Evolutionary conservation across 2,888 invertebrate genomes (phyloP).

Genomic region (Ophion ellenae): DNA sequence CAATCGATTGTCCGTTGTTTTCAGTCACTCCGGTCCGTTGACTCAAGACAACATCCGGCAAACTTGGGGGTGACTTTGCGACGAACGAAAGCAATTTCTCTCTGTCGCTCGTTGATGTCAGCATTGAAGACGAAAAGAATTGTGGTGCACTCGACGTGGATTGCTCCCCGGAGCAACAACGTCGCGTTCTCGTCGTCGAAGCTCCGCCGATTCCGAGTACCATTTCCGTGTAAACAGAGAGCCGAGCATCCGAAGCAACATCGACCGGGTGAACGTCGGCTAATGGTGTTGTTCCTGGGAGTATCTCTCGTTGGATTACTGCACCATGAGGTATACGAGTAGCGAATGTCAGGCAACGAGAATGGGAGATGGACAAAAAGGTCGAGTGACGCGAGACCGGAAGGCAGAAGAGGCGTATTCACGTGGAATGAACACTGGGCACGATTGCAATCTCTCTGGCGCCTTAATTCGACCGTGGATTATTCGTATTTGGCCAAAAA

Average conservation of each 20-base stretch:
- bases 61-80: neutral
- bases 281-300: slow-evolving; percentile 46
- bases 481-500: no score
- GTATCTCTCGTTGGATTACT: slow-evolving; percentile 16
- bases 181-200: slow-evolving; percentile 35
- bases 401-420: slow-evolving; percentile 1
- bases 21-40: neutral
- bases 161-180: slow-evolving; percentile 49
- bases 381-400: neutral
- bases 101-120: neutral
- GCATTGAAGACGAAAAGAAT: neutral
- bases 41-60: neutral
- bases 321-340: slow-evolving; percentile 1
- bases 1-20: neutral
- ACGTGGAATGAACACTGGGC: slow-evolving; percentile 19
- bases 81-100: neutral
- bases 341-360: slow-evolving; percentile 8
- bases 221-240: slow-evolving; percentile 48
- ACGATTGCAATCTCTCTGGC: no score
- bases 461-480: no score
- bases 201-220: slow-evolving; percentile 42
- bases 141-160: slow-evolving; percentile 11
- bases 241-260: neutral
- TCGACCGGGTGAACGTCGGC: slow-evolving; percentile 24
- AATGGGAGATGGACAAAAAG: neutral